A percentile compares a stretch with the other conserved stretches of the same genome.
phyloP scores from a whole-genome alignment of 2,113 vertebrate genomes.

The Perognathus longimembris region DNA sequence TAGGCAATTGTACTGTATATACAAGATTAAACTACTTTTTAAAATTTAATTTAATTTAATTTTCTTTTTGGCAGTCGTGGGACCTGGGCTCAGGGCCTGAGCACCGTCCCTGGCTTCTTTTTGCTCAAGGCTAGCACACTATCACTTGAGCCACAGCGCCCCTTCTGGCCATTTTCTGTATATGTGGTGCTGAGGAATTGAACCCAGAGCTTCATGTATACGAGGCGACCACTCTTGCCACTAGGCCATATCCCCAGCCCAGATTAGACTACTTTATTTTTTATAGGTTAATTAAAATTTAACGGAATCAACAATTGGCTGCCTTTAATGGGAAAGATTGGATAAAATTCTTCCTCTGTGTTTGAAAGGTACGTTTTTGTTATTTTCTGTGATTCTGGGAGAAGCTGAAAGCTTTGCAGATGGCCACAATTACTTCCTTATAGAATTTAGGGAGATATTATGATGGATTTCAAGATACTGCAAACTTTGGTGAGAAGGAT shows the following conservation, averaged over 20 bases:
- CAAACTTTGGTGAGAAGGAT: not conserved
- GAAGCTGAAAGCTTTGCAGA: slow-evolving; percentile 1
- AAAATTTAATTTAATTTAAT: too few relatives aligned
- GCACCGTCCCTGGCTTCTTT: too few relatives aligned
- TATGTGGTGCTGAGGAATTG: too few relatives aligned
- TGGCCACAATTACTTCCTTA: not conserved
- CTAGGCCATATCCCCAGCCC: too few relatives aligned
- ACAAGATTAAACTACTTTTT: slow-evolving; percentile 37
- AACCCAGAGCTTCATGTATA: too few relatives aligned
- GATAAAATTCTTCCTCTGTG: not conserved
- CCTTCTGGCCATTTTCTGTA: too few relatives aligned
- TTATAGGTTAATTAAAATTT: slow-evolving; percentile 56
- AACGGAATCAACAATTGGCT: slow-evolving; percentile 49
- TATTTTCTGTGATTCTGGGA: slow-evolving; percentile 17
- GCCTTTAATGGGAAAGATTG: not conserved
- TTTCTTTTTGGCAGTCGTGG: too few relatives aligned
- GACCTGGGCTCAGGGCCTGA: too few relatives aligned
- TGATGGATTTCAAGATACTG: not conserved
- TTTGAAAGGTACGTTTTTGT: slow-evolving; percentile 2
- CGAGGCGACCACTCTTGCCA: too few relatives aligned
- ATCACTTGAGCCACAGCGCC: too few relatives aligned
- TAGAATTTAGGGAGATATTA: not conserved
- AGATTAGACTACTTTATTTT: slow-evolving; percentile 50
- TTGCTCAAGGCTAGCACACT: too few relatives aligned
- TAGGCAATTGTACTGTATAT: slow-evolving; percentile 47